Conservation (phyloP, 2,113 vertebrate genomes). For the Bothrops jararaca region DNA sequence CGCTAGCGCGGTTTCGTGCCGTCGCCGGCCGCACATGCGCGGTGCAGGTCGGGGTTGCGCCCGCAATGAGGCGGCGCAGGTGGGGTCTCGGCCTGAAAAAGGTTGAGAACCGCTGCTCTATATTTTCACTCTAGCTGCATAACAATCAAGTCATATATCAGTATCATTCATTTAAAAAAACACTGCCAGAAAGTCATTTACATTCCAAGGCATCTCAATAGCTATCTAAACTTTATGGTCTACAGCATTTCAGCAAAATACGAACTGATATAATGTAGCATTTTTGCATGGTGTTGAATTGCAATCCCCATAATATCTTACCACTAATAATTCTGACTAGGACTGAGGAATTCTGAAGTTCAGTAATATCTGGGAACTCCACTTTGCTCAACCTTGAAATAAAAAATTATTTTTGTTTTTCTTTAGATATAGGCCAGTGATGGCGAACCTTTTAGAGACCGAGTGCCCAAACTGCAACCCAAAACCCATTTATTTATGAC, state of each 20-base stretch:
- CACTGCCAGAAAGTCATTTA: background rate
- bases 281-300: background rate
- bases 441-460: too few species aligned
- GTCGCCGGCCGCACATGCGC: too few species aligned
- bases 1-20: too few species aligned
- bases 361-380: background rate
- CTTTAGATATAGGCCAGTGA: background rate
- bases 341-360: background rate
- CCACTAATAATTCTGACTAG: background rate
- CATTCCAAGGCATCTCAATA: background rate
- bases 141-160: background rate
- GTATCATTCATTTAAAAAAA: background rate
- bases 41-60: too few species aligned
- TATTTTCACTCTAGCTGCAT: background rate
- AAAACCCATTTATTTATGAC: too few species aligned
- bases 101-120: too few species aligned
- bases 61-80: too few species aligned
- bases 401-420: slow-evolving; percentile 9
- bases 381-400: background rate
- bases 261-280: background rate
- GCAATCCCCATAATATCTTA: background rate
- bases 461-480: too few species aligned
- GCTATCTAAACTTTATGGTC: background rate
- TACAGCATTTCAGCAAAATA: background rate
- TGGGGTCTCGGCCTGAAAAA: too few species aligned